Evolutionary conservation across 2,113 vertebrate genomes (phyloP), one percentile per base, ranked within the genome.

Genomic region (Dolichallabes microphthalmus): DNA sequence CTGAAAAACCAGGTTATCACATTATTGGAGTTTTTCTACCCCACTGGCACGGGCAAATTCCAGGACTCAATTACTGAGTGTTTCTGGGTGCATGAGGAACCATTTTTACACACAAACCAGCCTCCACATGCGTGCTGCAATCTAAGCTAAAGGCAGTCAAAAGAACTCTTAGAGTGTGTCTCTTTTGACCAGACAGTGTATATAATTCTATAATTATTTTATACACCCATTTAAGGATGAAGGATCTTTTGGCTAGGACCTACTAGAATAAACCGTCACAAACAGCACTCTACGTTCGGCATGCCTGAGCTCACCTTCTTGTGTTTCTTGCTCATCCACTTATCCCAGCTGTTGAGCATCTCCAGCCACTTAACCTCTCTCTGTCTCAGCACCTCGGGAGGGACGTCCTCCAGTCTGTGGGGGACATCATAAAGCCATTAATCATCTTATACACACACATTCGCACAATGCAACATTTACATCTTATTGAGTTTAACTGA

Each of bases 261-360:
- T 63, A 63, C 4, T 30, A 30, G 4, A 66, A 66, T 1, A 30
- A 66, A 64, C 61, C 1, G 13, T n/a, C 61, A 13, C 11, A 12
- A 64, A 64, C 68, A 11, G 6, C 3, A 19, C 69, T 25, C 11
- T 45, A 73, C 3, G 4, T 20, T 73, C 17, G 3, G 0, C 2
- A 39, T 5, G 27, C 8, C 13, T 11, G 27, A 12, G n/a, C 92
- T 86, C 63, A 98, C 98, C 96, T 98, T 99, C 89, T 97, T 99
- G 94, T 99, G 97, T 85, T 95, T 98, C 90, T 99, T 99, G 86
- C 96, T 96, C 98, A 99, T 99, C 97, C 97, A 99, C 78, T 98
- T 99, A 94, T 99, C 98, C 98, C 98, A 99, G 94, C 92, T 97
- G 95, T 96, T 96, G 73, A 99, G 96, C 98, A 99, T 99, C 80